Evolutionary conservation across 2,888 invertebrate species (phyloP).

Genomic region (Xestia rhomboidea): DNA sequence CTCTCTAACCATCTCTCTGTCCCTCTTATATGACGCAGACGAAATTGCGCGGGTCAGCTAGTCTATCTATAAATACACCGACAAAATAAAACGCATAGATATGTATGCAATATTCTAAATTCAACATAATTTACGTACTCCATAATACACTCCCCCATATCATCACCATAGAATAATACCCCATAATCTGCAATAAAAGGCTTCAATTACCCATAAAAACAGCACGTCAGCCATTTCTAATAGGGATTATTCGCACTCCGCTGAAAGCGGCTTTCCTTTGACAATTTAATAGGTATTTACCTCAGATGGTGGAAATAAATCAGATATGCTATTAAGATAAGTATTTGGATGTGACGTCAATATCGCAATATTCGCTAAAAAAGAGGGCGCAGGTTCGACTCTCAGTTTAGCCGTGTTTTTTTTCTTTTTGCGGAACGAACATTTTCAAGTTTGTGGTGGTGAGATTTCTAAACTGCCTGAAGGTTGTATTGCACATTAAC

Average conservation of each 20-base stretch:
- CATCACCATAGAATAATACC: conserved; percentile 45
- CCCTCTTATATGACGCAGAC: too few relatives aligned
- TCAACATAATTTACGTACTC: conserved; percentile 2
- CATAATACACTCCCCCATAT: conserved; percentile 27
- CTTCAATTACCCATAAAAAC: conserved; percentile 60
- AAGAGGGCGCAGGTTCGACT: background rate
- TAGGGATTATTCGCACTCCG: conserved; percentile 58
- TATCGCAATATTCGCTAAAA: conserved; percentile 15
- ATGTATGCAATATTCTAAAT: conserved; percentile 20
- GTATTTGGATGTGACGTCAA: background rate
- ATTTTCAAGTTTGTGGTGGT: background rate
- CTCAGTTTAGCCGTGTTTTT: background rate
- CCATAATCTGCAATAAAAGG: conserved; percentile 60
- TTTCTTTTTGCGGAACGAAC: background rate
- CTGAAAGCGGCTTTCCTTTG: conserved; percentile 43
- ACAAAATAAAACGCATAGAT: background rate
- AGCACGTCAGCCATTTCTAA: conserved; percentile 51
- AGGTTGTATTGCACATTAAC: background rate
- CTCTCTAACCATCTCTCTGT: too few relatives aligned
- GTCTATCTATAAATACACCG: background rate
- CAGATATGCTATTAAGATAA: conserved; percentile 45
- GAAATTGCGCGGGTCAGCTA: too few relatives aligned
- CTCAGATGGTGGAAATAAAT: conserved; percentile 44
- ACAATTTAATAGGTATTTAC: conserved; percentile 51
- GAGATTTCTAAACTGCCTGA: background rate